Conservation (phyloP, 1,140 invertebrate genomes). For the Belonocnema kinseyi region DNA sequence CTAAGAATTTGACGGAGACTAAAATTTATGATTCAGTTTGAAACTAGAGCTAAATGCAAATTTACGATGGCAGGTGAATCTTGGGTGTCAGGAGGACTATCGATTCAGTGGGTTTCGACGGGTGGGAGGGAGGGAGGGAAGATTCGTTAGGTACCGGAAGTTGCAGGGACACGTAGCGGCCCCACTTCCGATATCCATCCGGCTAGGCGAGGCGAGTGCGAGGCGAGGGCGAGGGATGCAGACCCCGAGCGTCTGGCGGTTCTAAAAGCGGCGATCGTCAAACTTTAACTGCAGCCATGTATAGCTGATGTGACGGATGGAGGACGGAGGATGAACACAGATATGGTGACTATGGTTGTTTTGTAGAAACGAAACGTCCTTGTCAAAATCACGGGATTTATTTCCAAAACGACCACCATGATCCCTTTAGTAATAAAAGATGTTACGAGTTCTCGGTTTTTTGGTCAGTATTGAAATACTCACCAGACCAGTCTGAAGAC, state of each 20-base stretch:
- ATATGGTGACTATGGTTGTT: background rate
- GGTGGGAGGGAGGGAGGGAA: background rate
- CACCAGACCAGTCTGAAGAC: too few species aligned
- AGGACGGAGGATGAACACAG: background rate
- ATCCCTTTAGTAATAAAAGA: background rate
- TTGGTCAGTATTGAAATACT: too few species aligned
- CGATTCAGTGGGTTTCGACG: slow-evolving; percentile 4
- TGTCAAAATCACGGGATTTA: slow-evolving; percentile 1
- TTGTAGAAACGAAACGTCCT: background rate
- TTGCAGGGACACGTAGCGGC: slow-evolving; percentile 24
- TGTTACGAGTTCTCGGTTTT: background rate
- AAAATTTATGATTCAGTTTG: slow-evolving; percentile 28
- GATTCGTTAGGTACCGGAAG: slow-evolving; percentile 30
- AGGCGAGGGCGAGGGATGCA: background rate
- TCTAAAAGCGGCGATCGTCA: slow-evolving; percentile 30
- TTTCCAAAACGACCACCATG: background rate
- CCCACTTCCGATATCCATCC: slow-evolving; percentile 24
- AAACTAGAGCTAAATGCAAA: slow-evolving; percentile 27
- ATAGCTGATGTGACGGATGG: slow-evolving; percentile 24
- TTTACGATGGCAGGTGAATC: slow-evolving; percentile 27
- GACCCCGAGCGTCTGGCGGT: slow-evolving; percentile 24
- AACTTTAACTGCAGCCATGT: slow-evolving; percentile 20
- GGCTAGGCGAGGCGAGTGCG: background rate
- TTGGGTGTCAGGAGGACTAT: slow-evolving; percentile 25
- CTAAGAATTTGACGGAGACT: background rate